phyloP scores from a whole-genome alignment of 2,797 vertebrate genomes.

The Kryptopterus vitreolus region DNA sequence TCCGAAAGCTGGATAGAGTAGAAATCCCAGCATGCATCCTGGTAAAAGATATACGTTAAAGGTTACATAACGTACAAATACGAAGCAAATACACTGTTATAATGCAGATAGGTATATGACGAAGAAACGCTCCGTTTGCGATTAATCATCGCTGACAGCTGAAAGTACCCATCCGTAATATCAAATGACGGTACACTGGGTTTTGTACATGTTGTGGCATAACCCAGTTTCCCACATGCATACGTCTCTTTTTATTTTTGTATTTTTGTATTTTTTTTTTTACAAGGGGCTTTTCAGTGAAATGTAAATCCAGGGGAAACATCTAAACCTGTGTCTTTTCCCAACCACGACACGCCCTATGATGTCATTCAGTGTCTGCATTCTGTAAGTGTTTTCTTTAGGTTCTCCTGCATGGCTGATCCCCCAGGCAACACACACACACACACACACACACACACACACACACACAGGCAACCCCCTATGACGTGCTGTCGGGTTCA shows the following conservation, averaged over 20 bases:
- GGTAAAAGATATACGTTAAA: not conserved
- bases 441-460: conserved; percentile 1
- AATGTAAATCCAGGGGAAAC: conserved; percentile 41
- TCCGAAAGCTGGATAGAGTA: no score
- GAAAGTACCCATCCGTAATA: not conserved
- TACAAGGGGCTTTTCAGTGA: conserved; percentile 50
- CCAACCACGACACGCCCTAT: conserved; percentile 40
- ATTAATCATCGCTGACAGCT: not conserved
- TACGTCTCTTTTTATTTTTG: no score
- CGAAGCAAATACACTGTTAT: not conserved
- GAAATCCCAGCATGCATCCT: not conserved
- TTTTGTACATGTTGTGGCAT: conserved; percentile 19
- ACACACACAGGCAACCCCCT: not conserved
- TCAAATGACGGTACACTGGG: not conserved
- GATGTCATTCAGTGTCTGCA: conserved; percentile 53
- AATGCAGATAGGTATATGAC: not conserved
- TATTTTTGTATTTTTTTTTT: no score
- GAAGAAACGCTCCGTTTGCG: not conserved
- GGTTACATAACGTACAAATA: not conserved
- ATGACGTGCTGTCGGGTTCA: conserved; percentile 16
- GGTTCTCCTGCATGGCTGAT: conserved; percentile 33
- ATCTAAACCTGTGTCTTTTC: conserved; percentile 38
- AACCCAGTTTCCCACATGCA: not conserved
- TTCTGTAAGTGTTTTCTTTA: conserved; percentile 56
- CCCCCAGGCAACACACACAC: not conserved